Percentiles rank a stretch among this genome's conserved stretches.
phyloP scores from a whole-genome alignment of 2,888 invertebrate species.

The Lasioglossum oenotherae region DNA sequence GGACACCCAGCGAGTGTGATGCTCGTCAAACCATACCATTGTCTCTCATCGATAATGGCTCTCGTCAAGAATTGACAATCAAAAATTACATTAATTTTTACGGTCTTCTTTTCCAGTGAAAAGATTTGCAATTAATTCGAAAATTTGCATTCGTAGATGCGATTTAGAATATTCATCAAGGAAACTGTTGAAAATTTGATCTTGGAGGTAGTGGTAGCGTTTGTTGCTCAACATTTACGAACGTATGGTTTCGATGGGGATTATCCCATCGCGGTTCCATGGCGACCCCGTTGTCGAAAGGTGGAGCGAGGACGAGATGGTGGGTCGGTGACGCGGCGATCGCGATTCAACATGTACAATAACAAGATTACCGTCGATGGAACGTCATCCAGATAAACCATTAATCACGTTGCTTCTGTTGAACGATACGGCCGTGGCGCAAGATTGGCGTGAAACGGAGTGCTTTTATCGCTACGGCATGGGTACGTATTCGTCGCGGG shows the following conservation, averaged over 20 bases:
- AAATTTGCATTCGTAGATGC: no score
- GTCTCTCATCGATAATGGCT: background rate
- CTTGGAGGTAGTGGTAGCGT: background rate
- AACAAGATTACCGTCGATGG: constrained; percentile 45
- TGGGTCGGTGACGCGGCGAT: constrained; percentile 17
- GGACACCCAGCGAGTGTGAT: background rate
- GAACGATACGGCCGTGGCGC: constrained; percentile 5
- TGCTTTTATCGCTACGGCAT: constrained; percentile 50
- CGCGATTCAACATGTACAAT: constrained; percentile 39
- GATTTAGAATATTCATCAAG: background rate
- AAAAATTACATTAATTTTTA: background rate
- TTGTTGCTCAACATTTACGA: background rate
- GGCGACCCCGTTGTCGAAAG: background rate
- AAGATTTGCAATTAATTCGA: background rate
- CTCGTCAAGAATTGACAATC: background rate
- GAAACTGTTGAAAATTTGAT: background rate
- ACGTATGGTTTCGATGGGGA: background rate
- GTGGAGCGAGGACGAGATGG: background rate
- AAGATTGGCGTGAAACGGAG: constrained; percentile 50
- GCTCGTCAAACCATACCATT: background rate
- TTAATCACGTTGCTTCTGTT: constrained; percentile 52
- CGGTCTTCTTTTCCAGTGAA: background rate
- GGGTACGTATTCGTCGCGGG: background rate
- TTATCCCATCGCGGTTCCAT: background rate
- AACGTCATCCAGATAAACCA: constrained; percentile 54